These are phyloP conservation scores for Charanyca ferruginea DNA, from an alignment of 2,888 invertebrate species.

Conservation along the genomic window DNA sequence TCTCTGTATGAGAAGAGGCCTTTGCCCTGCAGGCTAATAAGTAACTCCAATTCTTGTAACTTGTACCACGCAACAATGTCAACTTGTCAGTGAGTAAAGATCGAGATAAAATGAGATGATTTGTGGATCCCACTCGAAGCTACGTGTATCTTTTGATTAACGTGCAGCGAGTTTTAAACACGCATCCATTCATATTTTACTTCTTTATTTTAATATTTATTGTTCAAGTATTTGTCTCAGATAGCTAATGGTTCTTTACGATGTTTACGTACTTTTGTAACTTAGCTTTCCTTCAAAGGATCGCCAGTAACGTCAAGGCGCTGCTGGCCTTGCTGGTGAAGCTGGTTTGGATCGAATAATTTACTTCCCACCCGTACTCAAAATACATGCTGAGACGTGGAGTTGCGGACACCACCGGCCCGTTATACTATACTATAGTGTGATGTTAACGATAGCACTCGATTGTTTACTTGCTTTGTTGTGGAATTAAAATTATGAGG, in stretches of 20 bases:
- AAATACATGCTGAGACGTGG: too few relatives aligned
- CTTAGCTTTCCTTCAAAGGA: too few relatives aligned
- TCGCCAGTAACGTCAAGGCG: too few relatives aligned
- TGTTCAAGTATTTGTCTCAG: constrained; percentile 18
- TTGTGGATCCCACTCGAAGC: constrained; percentile 61
- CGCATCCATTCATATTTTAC: constrained; percentile 59
- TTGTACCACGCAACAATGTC: constrained; percentile 60
- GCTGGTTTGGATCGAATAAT: too few relatives aligned
- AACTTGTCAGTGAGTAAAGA: constrained; percentile 69
- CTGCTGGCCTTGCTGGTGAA: too few relatives aligned
- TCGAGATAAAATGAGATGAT: constrained; percentile 69
- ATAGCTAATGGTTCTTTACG: constrained; percentile 16
- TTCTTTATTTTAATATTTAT: constrained; percentile 44
- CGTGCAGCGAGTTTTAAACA: constrained; percentile 46
- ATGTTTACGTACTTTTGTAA: too few relatives aligned
- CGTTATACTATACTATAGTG: too few relatives aligned
- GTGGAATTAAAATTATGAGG: constrained; percentile 1
- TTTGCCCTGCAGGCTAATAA: too few relatives aligned
- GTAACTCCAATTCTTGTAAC: constrained; percentile 4
- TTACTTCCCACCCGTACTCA: too few relatives aligned
- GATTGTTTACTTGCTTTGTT: neutral
- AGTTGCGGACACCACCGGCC: too few relatives aligned
- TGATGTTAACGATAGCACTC: constrained; percentile 6
- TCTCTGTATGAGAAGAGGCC: too few relatives aligned
- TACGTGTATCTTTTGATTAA: constrained; percentile 60